These are phyloP conservation scores for Oligia strigilis DNA, from an alignment of 2,888 invertebrate genomes.

Conservation along the genomic window DNA sequence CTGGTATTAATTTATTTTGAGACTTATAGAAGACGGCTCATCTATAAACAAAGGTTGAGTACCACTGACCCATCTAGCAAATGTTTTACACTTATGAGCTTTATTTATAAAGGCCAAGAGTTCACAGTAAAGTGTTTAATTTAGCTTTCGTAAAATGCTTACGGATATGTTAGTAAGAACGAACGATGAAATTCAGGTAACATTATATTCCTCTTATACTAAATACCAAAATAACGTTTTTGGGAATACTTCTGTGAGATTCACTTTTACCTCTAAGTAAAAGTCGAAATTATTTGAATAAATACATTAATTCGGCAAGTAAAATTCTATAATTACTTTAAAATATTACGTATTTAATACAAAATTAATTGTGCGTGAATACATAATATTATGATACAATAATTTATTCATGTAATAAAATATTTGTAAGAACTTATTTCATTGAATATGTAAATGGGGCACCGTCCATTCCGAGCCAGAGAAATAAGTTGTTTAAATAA, in stretches of 20 bases:
- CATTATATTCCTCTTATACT: constrained; percentile 27
- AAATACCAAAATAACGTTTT: constrained; percentile 25
- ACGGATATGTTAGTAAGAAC: constrained; percentile 39
- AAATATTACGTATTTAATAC: constrained; percentile 45
- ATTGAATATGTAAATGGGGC: constrained; percentile 7
- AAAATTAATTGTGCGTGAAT: constrained; percentile 51
- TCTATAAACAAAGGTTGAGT: constrained; percentile 26
- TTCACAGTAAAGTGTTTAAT: constrained; percentile 47
- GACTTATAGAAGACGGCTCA: too few relatives aligned
- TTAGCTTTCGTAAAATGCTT: constrained; percentile 28
- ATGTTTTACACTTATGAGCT: constrained; percentile 27
- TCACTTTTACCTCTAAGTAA: constrained; percentile 49
- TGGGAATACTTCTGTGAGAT: constrained; percentile 51
- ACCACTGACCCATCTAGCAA: constrained; percentile 30
- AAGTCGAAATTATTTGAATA: constrained; percentile 36
- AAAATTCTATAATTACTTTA: constrained; percentile 41
- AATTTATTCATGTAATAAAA: constrained; percentile 5
- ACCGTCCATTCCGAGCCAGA: not conserved
- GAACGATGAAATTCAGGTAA: constrained; percentile 23
- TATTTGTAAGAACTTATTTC: not conserved
- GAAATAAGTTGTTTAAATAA: constrained; percentile 12
- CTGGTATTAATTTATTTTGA: not conserved
- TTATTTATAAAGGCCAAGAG: constrained; percentile 52
- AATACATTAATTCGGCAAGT: constrained; percentile 45
- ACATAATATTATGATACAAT: constrained; percentile 21